phyloP scores from a whole-genome alignment of 2,888 invertebrate species.

The Ganaspis brasiliensis region DNA sequence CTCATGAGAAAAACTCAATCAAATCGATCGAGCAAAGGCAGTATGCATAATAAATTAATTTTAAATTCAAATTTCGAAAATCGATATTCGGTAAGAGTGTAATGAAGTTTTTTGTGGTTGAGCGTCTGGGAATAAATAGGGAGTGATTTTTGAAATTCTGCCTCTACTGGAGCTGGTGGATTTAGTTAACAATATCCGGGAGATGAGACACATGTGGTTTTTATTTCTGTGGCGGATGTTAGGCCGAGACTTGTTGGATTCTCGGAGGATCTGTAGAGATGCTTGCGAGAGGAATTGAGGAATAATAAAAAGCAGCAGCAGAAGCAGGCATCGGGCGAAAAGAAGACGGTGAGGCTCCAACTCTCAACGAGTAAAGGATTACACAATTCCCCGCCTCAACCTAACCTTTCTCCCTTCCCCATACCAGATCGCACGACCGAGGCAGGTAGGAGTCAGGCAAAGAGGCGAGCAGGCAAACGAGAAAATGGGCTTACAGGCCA shows the following conservation, averaged over 20 bases:
- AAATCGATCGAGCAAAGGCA: too few species aligned
- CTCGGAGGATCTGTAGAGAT: slow-evolving; percentile 18
- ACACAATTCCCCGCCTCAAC: slow-evolving; percentile 77
- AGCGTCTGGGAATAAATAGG: too few species aligned
- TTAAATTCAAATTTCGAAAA: too few species aligned
- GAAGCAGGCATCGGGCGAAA: slow-evolving; percentile 57
- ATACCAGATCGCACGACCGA: slow-evolving; percentile 50
- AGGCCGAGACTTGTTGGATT: slow-evolving; percentile 5
- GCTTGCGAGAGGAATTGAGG: slow-evolving; percentile 52
- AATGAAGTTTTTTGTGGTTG: too few species aligned
- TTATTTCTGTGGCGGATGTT: slow-evolving; percentile 32
- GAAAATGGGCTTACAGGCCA: slow-evolving; percentile 47
- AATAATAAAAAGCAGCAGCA: slow-evolving; percentile 64
- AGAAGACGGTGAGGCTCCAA: slow-evolving; percentile 64
- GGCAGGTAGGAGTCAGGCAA: slow-evolving; percentile 48
- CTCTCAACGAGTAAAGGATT: slow-evolving; percentile 69
- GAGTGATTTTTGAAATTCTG: background rate
- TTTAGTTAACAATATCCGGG: slow-evolving; percentile 22
- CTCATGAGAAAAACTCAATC: too few species aligned
- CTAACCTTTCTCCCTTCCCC: slow-evolving; percentile 75
- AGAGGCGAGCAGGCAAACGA: slow-evolving; percentile 46
- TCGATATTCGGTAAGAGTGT: too few species aligned
- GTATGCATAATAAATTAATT: too few species aligned
- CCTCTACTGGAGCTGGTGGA: background rate
- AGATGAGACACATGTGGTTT: slow-evolving; percentile 33